Percentiles rank a stretch among this genome's conserved stretches.
Conservation (phyloP, 2,797 vertebrate species). For the Gadopsis bispinosus region DNA sequence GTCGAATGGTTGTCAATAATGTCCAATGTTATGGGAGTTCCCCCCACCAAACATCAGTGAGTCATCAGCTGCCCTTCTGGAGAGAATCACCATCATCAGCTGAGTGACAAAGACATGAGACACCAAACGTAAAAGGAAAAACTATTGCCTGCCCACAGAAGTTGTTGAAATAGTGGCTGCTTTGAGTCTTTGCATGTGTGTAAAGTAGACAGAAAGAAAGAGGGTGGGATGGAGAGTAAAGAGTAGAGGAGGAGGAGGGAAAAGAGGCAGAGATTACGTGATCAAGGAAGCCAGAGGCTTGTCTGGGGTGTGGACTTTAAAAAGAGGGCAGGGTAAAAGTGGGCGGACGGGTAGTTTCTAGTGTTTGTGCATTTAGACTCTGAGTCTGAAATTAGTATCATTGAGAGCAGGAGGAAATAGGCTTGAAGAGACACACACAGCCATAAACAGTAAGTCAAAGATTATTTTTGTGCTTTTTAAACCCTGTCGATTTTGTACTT, state of each 20-base stretch:
- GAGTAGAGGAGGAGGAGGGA: slow-evolving; percentile 9
- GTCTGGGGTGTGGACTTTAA: slow-evolving; percentile 73
- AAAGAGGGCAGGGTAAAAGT: slow-evolving; percentile 74
- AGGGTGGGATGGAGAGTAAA: slow-evolving; percentile 14
- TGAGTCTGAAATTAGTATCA: slow-evolving; percentile 68
- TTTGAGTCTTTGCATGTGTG: slow-evolving; percentile 38
- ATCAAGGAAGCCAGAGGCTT: slow-evolving; percentile 52
- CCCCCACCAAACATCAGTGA: slow-evolving; percentile 65
- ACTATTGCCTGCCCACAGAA: slow-evolving; percentile 29
- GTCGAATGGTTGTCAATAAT: slow-evolving; percentile 54
- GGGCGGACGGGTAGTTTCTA: slow-evolving; percentile 61
- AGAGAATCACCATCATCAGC: slow-evolving; percentile 54
- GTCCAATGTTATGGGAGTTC: slow-evolving; percentile 66
- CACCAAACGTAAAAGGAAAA: slow-evolving; percentile 41
- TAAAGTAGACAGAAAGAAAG: slow-evolving; percentile 9
- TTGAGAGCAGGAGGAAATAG: slow-evolving; percentile 65
- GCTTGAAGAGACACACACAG: slow-evolving; percentile 60
- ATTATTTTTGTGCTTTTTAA: neutral
- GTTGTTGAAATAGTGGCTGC: slow-evolving; percentile 33
- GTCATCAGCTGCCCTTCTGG: slow-evolving; percentile 56
- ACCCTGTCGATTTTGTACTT: neutral
- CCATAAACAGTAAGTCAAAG: slow-evolving; percentile 65
- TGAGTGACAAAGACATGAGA: slow-evolving; percentile 60
- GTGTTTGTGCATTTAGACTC: slow-evolving; percentile 71
- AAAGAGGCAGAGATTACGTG: slow-evolving; percentile 49